These are phyloP conservation scores for Polypedilum vanderplanki DNA, from an alignment of 1,140 invertebrate genomes.

Conservation along the genomic window DNA sequence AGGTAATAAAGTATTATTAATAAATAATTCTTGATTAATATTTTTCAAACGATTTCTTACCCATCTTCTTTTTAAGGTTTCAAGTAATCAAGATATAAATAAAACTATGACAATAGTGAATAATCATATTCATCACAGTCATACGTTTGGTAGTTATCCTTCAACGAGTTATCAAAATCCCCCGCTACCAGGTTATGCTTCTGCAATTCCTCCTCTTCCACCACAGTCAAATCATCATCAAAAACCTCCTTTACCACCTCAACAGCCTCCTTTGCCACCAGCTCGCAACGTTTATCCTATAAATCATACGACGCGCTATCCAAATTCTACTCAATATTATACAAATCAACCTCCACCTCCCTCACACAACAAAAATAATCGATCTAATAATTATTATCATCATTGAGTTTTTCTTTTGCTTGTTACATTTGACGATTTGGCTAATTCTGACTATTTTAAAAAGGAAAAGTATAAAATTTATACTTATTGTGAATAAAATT, in stretches of 20 bases:
- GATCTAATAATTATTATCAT: slow-evolving; percentile 25
- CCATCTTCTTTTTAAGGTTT: background rate
- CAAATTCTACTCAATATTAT: background rate
- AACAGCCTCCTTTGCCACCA: background rate
- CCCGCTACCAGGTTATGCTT: background rate
- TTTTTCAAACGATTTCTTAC: background rate
- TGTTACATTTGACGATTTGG: background rate
- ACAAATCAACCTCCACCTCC: background rate
- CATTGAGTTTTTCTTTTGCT: background rate
- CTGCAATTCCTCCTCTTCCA: background rate
- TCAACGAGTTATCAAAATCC: background rate
- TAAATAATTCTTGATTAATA: background rate
- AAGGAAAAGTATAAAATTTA: no score
- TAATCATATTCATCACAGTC: background rate
- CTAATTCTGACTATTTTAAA: background rate
- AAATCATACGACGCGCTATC: no score
- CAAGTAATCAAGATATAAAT: background rate
- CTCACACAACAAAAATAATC: background rate
- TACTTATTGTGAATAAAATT: no score
- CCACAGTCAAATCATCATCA: background rate
- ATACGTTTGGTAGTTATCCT: background rate
- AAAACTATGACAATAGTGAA: background rate
- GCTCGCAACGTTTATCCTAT: background rate
- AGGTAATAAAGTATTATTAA: background rate
- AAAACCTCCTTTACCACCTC: background rate